phyloP scores from a whole-genome alignment of 2,888 invertebrate species.

The Halictus quadricinctus region DNA sequence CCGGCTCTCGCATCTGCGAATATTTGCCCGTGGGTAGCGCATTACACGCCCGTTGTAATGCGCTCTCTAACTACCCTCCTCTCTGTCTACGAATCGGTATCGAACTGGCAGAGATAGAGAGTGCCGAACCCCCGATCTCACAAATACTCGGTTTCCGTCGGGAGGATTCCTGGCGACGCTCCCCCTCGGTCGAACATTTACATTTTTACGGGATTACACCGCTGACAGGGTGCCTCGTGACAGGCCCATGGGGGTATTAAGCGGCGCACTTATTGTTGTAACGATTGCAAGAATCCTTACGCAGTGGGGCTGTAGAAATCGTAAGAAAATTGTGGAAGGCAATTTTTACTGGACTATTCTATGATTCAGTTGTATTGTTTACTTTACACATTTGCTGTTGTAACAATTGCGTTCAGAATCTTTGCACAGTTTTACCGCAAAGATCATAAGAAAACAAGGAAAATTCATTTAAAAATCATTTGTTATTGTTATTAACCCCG shows the following conservation, averaged over 20 bases:
- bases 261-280: constrained; percentile 76
- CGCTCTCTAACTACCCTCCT: constrained; percentile 54
- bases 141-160: constrained; percentile 34
- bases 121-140: background rate
- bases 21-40: constrained; percentile 74
- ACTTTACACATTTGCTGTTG: too few relatives aligned
- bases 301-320: background rate
- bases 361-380: too few relatives aligned
- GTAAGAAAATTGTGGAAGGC: background rate
- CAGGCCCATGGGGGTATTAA: constrained; percentile 67
- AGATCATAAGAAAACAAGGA: too few relatives aligned
- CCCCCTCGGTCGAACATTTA: constrained; percentile 68
- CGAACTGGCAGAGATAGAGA: constrained; percentile 8
- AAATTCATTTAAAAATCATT: too few relatives aligned
- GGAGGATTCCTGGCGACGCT: constrained; percentile 3
- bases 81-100: constrained; percentile 23
- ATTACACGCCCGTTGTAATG: constrained; percentile 64
- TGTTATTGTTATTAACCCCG: too few relatives aligned
- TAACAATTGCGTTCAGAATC: too few relatives aligned
- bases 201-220: constrained; percentile 79
- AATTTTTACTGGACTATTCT: too few relatives aligned
- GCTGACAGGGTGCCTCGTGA: constrained; percentile 30
- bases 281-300: constrained; percentile 53
- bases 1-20: constrained; percentile 74
- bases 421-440: too few relatives aligned